Percentiles rank a stretch among this genome's conserved stretches.
phyloP scores from a whole-genome alignment of 2,888 invertebrate species.

The Mimumesa dahlbomi region DNA sequence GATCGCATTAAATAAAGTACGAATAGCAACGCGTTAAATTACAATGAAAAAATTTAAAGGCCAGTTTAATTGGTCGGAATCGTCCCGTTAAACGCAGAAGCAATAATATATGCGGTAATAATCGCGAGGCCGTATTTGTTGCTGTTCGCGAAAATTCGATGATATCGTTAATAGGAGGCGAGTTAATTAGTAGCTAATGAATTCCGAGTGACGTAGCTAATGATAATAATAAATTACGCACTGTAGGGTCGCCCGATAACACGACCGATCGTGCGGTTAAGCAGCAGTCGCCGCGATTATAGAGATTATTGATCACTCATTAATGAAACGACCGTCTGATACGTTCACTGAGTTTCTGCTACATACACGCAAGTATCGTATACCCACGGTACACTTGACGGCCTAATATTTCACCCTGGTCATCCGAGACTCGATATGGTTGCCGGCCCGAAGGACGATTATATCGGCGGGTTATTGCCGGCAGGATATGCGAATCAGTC shows the following conservation, averaged over 20 bases:
- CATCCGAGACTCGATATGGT: slow-evolving; percentile 35
- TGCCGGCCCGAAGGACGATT: slow-evolving; percentile 40
- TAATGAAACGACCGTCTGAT: slow-evolving; percentile 59
- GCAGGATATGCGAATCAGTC: slow-evolving; percentile 21
- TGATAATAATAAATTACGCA: slow-evolving; percentile 51
- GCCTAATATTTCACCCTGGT: slow-evolving; percentile 52
- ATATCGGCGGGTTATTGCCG: slow-evolving; percentile 18
- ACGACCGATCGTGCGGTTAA: slow-evolving; percentile 33
- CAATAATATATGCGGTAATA: not conserved
- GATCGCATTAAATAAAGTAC: no score
- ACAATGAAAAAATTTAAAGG: no score
- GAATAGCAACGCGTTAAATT: no score
- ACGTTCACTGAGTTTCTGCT: slow-evolving; percentile 49
- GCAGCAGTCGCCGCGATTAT: slow-evolving; percentile 49
- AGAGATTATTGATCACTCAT: slow-evolving; percentile 53
- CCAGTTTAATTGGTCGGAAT: no score
- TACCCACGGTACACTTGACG: slow-evolving; percentile 46
- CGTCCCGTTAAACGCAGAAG: no score
- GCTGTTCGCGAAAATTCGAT: slow-evolving; percentile 30
- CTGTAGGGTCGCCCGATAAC: slow-evolving; percentile 19
- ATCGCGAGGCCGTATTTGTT: slow-evolving; percentile 16
- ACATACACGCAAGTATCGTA: slow-evolving; percentile 51
- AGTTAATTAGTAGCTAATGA: slow-evolving; percentile 52
- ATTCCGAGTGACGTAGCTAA: slow-evolving; percentile 33
- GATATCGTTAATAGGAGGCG: slow-evolving; percentile 20